Base-by-base conservation (phyloP, 2,888 invertebrate genomes). In the Erannis defoliaria region DNA sequence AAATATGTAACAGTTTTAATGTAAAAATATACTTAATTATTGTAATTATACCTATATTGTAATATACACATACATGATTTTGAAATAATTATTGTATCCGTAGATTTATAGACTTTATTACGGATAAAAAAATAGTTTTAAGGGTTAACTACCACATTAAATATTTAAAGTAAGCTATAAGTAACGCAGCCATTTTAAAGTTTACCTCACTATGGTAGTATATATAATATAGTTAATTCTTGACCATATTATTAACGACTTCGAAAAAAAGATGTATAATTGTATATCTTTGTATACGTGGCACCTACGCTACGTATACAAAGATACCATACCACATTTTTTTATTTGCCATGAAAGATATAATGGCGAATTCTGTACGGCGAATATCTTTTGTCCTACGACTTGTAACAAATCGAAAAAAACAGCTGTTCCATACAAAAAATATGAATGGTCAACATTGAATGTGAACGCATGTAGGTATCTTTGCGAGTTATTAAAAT, bases 141-240 rank as follows among this genome's bases (percentile, higher is more conserved):
- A 71, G 71, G 60, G 55, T 66, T 67, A 62, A 67, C 70, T 72
- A 73, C 72, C 72, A 70, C 73, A 70, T 55, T 61, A 69, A 68
- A 66, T 58, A 31, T 61, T 63, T 62, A 63, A 64, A 55, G 35
- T 62, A 64, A 64, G 55, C 12, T 51, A 60, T 45, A 37, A 55
- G 55, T 50, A 55, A 53, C 55, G 59, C 62, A 66, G 65, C 65
- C 58, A 64, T 67, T 56, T 59, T 50, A 62, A 55, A 56, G 51
- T 59, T 64, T 61, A 64, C 40, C 49, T 51, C 58, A 31, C 61
- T 57, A 26, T 26, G 38, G 49, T 68, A 66, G 62, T 46, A 14
- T 53, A 18, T 59, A 62, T 43, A 62, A 42, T 29, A 9, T 59
- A 66, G 37, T 48, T 46, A 12, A 14, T 46, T 19, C 14, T 18